A percentile compares a stretch with the other conserved stretches of the same genome.
Conservation (phyloP, 2,797 vertebrate species). For the Erethizon dorsatum region DNA sequence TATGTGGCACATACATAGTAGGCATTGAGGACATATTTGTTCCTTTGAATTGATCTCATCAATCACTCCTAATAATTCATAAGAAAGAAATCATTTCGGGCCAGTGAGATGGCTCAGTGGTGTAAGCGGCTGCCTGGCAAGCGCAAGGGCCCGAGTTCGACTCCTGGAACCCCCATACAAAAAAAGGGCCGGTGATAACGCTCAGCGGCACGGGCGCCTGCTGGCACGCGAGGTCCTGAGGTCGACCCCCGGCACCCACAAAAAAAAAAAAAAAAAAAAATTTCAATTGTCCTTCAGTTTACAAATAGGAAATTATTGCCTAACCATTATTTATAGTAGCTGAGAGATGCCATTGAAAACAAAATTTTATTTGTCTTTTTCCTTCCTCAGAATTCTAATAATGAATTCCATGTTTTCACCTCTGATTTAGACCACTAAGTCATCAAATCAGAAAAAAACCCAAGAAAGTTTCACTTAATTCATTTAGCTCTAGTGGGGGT, state of each 20-base stretch:
- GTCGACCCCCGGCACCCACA: too few species aligned
- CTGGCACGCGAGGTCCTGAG: too few species aligned
- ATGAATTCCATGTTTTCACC: slow-evolving; percentile 42
- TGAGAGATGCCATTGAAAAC: neutral
- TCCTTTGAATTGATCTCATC: slow-evolving; percentile 42
- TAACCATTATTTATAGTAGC: slow-evolving; percentile 23
- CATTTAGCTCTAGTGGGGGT: neutral
- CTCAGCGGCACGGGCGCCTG: too few species aligned
- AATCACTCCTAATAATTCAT: neutral
- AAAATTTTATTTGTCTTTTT: slow-evolving; percentile 49
- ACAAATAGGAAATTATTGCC: slow-evolving; percentile 38
- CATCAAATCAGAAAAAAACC: slow-evolving; percentile 28
- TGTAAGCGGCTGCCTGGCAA: too few species aligned
- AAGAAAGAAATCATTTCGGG: neutral
- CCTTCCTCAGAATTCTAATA: slow-evolving; percentile 28
- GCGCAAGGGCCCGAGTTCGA: too few species aligned
- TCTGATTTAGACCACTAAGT: slow-evolving; percentile 20
- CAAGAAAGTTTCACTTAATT: slow-evolving; percentile 50
- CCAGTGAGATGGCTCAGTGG: too few species aligned
- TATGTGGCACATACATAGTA: neutral
- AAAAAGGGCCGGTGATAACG: too few species aligned
- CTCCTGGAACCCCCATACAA: too few species aligned
- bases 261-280: neutral
- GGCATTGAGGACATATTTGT: neutral
- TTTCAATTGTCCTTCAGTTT: slow-evolving; percentile 31